Conservation (phyloP, 2,888 invertebrate genomes). For the Anticlea derivata region DNA sequence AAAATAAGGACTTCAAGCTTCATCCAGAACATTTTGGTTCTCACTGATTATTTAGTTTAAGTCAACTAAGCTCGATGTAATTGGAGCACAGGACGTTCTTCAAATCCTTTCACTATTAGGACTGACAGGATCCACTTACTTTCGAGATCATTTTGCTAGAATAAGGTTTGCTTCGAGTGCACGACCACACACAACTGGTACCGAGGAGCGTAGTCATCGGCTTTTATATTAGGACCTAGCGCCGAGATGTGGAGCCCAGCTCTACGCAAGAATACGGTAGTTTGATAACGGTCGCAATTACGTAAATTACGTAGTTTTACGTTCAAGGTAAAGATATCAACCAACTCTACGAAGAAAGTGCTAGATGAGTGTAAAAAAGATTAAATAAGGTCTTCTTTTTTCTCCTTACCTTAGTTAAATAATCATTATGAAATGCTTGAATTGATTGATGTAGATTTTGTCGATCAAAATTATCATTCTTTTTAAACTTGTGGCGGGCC, state of each 20-base stretch:
- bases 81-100: constrained; percentile 1
- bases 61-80: too few relatives aligned
- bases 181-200: constrained; percentile 82
- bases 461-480: too few relatives aligned
- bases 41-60: too few relatives aligned
- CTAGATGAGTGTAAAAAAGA: not conserved
- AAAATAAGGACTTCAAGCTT: too few relatives aligned
- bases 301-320: constrained; percentile 69
- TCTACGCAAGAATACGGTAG: constrained; percentile 79
- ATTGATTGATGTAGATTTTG: too few relatives aligned
- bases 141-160: constrained; percentile 80
- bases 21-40: too few relatives aligned
- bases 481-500: too few relatives aligned
- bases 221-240: constrained; percentile 76
- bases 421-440: too few relatives aligned
- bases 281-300: constrained; percentile 81
- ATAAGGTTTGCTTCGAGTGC: constrained; percentile 78
- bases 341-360: constrained; percentile 44
- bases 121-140: constrained; percentile 69
- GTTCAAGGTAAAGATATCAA: constrained; percentile 72
- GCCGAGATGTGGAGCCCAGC: constrained; percentile 69
- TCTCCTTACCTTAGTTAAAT: too few relatives aligned
- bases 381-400: not conserved
- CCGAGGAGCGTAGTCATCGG: constrained; percentile 58
- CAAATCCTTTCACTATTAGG: constrained; percentile 64